Evolutionary conservation across 2,113 vertebrate genomes (phyloP), one percentile per base, ranked within the genome.

Genomic region (Cnemophilus loriae): DNA sequence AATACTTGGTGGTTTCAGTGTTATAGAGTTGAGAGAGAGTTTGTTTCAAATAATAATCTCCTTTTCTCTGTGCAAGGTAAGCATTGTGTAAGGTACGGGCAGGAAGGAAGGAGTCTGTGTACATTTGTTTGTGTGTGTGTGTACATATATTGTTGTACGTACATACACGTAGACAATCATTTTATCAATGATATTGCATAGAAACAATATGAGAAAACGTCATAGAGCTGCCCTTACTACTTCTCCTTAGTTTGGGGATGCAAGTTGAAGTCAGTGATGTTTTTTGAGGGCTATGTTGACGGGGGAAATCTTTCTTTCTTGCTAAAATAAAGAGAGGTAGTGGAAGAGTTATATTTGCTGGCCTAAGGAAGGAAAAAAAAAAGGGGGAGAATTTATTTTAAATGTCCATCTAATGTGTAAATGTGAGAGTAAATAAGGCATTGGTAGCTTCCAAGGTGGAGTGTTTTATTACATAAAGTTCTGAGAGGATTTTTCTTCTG

Each of bases 81-180:
- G 19, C 16, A 20, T 30, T 70, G 20, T 65, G 16, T 13, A 70
- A 68, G 9, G 18, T n/a, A 2, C 11, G 21, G 55, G 32, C 47
- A 39, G 50, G 75, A 80, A 56, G 27, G 26, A n/a, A 64, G 46
- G 15, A 87, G 13, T 19, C 4, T 41, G 17, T 49, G 5, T 76
- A 3, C 28, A 8, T 18, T 5, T n/a, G 5, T 28, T 5, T 42
- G 16, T 20, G 13, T 46, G 6, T 46, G 6, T 60, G 26, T 61
- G 3, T 42, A 4, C 23, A 1, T 46, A 1, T 56, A 1, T 5
- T 55, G 4, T 18, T 60, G 4, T 55, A 10, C 27, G 21, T 32
- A 28, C 9, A 10, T 46, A 16, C 56, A n/a, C 26, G 8, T 59
- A 12, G 44, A 19, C 10, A 33, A 73, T 60, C 2, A 27, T 53